Percentiles rank a stretch among this genome's conserved stretches.
phyloP scores from a whole-genome alignment of 2,113 vertebrate genomes.

The Picathartes gymnocephalus region DNA sequence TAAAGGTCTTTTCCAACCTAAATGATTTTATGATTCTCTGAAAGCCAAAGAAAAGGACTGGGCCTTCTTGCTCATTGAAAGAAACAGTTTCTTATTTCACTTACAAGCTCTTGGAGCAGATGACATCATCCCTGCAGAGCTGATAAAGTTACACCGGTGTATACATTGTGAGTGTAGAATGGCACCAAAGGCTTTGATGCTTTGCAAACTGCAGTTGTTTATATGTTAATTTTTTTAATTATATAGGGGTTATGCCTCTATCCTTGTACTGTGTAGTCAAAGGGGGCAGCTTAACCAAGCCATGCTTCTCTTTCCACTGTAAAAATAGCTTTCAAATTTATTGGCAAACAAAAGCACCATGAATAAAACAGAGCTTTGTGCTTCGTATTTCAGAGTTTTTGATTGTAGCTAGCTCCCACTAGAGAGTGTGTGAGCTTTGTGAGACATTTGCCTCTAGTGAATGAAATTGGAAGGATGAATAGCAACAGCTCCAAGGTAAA shows the following conservation, averaged over 20 bases:
- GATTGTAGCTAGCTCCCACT: not conserved
- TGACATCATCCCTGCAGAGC: not conserved
- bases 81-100: conserved; percentile 39
- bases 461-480: conserved; percentile 1
- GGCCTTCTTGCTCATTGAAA: not conserved
- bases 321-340: not conserved
- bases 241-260: not conserved
- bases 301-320: not conserved
- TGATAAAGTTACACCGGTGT: not conserved
- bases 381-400: conserved; percentile 12
- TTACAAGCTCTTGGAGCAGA: not conserved
- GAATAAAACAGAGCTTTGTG: conserved; percentile 44
- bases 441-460: not conserved
- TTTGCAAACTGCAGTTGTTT: not conserved
- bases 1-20: not conserved
- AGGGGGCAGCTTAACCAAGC: not conserved
- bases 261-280: not conserved
- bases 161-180: not conserved
- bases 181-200: not conserved
- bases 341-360: not conserved
- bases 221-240: not conserved
- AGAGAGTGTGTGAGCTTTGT: not conserved
- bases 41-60: not conserved
- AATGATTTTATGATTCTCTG: not conserved
- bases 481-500: not conserved